Percentiles rank a stretch among this genome's conserved stretches.
phyloP scores from a whole-genome alignment of 2,797 vertebrate species.

The Telmatherina bonti region DNA sequence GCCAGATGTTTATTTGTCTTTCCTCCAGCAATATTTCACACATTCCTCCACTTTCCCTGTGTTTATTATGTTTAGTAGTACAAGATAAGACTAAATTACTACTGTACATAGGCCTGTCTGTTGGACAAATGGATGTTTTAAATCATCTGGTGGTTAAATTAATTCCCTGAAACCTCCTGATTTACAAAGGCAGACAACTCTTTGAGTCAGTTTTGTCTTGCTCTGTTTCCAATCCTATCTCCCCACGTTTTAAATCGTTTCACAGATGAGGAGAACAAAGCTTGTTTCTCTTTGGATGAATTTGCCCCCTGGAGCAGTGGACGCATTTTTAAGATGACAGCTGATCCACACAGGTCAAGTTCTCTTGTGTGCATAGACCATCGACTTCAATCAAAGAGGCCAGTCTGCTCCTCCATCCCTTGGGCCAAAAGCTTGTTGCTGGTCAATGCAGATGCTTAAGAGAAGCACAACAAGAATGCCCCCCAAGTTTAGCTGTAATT shows the following conservation, averaged over 20 bases:
- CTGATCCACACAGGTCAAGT: slow-evolving; percentile 57
- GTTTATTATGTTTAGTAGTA: slow-evolving; percentile 44
- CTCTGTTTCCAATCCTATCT: slow-evolving; percentile 43
- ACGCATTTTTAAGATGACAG: slow-evolving; percentile 60
- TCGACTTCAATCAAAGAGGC: slow-evolving; percentile 41
- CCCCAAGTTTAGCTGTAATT: neutral
- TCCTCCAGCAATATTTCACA: slow-evolving; percentile 44
- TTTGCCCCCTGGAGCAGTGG: slow-evolving; percentile 51
- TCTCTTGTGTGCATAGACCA: slow-evolving; percentile 43
- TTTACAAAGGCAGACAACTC: slow-evolving; percentile 65
- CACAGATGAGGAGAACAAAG: slow-evolving; percentile 61
- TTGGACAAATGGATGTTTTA: slow-evolving; percentile 37
- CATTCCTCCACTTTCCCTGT: slow-evolving; percentile 40
- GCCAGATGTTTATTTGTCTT: slow-evolving; percentile 49
- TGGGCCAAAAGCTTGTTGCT: slow-evolving; percentile 28
- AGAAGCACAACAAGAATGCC: slow-evolving; percentile 8
- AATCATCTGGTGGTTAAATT: slow-evolving; percentile 39
- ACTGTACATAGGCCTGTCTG: slow-evolving; percentile 2
- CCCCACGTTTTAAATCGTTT: slow-evolving; percentile 59
- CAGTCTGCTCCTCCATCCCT: slow-evolving; percentile 25
- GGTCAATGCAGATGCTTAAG: slow-evolving; percentile 27
- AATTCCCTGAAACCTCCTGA: slow-evolving; percentile 54
- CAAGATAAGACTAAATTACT: slow-evolving; percentile 41
- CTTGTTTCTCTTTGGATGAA: slow-evolving; percentile 46
- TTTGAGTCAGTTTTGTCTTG: slow-evolving; percentile 62